Evolutionary conservation across 1,140 invertebrate species (phyloP).

Genomic region (Palaemon carinicauda): DNA sequence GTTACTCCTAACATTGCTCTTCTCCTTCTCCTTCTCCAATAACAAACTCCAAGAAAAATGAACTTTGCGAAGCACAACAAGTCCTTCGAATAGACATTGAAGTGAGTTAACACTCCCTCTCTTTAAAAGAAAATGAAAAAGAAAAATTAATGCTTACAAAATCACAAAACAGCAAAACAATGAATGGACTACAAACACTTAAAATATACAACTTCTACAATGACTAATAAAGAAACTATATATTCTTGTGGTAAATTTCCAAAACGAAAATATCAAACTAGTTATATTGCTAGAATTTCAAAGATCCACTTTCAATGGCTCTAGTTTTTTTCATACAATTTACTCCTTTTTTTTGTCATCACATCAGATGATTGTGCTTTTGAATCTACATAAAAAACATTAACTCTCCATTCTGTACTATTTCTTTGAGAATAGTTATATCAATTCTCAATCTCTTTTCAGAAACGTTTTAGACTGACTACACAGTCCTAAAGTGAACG

Average conservation of each 20-base stretch:
- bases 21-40: too few species aligned
- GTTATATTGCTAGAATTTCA: too few species aligned
- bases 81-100: too few species aligned
- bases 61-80: too few species aligned
- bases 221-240: not conserved
- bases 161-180: not conserved
- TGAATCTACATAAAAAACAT: not conserved
- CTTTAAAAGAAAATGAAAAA: not conserved
- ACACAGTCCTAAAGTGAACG: not conserved
- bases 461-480: not conserved
- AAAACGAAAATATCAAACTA: too few species aligned
- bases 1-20: too few species aligned
- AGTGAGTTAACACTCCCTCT: not conserved
- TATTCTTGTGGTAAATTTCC: too few species aligned
- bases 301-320: not conserved
- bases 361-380: conserved; percentile 7
- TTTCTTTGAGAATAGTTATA: conserved; percentile 7
- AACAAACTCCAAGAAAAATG: too few species aligned
- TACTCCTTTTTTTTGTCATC: not conserved
- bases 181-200: too few species aligned
- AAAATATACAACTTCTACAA: too few species aligned
- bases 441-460: not conserved
- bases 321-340: not conserved
- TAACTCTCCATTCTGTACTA: conserved; percentile 2
- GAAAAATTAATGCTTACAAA: not conserved